These are phyloP conservation scores for Capra hircus DNA, from an alignment of 2,113 vertebrate genomes.

Conservation along the genomic window DNA sequence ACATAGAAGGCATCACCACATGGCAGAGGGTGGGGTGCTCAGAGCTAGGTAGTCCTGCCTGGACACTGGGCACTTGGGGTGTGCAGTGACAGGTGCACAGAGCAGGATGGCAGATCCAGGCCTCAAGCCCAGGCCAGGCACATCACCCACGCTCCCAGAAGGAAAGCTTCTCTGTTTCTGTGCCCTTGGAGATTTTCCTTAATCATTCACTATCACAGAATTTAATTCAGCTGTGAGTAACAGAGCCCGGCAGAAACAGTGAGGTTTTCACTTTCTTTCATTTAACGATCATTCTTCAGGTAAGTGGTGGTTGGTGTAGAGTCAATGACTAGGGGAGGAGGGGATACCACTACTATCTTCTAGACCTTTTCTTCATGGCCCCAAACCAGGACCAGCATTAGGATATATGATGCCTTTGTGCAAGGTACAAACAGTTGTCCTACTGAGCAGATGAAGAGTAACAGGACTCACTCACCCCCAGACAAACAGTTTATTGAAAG, in stretches of 20 bases:
- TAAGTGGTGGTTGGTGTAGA: background rate
- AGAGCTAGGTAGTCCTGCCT: background rate
- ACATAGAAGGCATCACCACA: background rate
- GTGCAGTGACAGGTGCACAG: background rate
- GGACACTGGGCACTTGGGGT: no score
- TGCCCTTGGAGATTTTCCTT: background rate
- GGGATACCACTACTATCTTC: background rate
- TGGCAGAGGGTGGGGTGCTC: background rate
- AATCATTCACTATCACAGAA: background rate
- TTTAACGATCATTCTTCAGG: background rate
- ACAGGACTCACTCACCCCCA: background rate
- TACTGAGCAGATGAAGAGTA: background rate
- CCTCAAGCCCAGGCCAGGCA: background rate
- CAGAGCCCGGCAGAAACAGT: background rate
- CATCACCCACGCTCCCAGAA: background rate
- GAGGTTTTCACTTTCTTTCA: background rate
- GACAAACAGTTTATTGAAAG: background rate
- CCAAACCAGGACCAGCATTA: background rate
- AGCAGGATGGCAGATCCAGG: background rate
- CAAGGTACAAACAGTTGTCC: background rate
- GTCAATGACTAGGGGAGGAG: background rate
- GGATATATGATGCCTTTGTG: background rate
- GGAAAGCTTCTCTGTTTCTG: background rate
- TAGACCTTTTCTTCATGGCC: background rate
- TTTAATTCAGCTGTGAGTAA: background rate